Conservation (phyloP, 2,888 invertebrate genomes). For the Nephrotoma flavescens region DNA sequence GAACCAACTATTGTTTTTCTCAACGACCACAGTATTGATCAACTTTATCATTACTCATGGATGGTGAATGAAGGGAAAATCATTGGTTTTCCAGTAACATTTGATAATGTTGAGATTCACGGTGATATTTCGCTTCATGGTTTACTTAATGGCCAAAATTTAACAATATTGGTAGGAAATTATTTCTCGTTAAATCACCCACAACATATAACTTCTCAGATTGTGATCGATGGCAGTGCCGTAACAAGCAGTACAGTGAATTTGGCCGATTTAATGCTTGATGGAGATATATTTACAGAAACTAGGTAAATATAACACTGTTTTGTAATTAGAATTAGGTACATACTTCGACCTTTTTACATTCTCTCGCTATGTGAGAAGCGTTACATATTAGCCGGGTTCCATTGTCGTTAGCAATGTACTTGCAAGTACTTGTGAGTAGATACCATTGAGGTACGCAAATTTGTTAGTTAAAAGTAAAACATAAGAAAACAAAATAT, state of each 20-base stretch:
- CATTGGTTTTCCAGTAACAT: background rate
- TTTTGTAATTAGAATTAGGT: background rate
- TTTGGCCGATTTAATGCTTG: conserved; percentile 21
- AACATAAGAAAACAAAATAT: no score
- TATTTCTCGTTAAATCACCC: conserved; percentile 37
- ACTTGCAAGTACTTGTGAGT: no score
- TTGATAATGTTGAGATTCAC: background rate
- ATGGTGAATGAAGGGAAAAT: background rate
- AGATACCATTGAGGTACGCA: no score
- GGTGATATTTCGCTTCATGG: conserved; percentile 26
- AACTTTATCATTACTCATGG: background rate
- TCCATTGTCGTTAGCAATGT: no score
- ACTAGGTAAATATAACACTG: conserved; percentile 18
- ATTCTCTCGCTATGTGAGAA: no score
- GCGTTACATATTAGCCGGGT: no score
- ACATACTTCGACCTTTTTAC: no score
- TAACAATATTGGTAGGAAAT: conserved; percentile 32
- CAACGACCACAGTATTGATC: background rate
- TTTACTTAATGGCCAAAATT: conserved; percentile 31
- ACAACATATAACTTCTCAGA: conserved; percentile 32
- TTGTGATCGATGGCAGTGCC: conserved; percentile 31
- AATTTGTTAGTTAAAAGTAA: no score
- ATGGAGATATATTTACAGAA: conserved; percentile 20
- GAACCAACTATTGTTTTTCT: background rate
- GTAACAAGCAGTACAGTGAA: conserved; percentile 25